Base-by-base conservation (phyloP, 2,888 invertebrate genomes). In the Elmis aenea region DNA sequence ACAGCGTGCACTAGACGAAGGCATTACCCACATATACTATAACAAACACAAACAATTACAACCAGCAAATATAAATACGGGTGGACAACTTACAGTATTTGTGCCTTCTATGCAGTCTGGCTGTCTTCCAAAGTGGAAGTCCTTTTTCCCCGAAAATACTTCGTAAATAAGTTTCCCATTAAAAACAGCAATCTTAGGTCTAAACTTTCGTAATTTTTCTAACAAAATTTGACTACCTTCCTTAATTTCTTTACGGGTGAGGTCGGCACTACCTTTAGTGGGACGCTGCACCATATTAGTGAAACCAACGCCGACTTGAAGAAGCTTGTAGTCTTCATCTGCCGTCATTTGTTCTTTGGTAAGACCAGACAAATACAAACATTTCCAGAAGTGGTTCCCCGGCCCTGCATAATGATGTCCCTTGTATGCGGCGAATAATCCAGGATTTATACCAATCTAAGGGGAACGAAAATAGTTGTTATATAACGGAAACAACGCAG, bases 351-450 rank as follows among this genome's bases (percentile, higher is more conserved):
- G 94, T 62, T 94, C 92, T 40, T 91, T 81, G 9, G 94, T 95
- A 38, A 97, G 76, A 4, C 95, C 95, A 27, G 94, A 91, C 51
- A 95, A 73, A 70, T 90, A 94, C 45, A 96, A 74, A 67, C 95
- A 96, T 74, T 95, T 95, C 96, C 96, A 97, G 74, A 97, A 96
- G 74, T 97, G 97, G 73, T 97, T 97, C 26, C 96, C 96, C 26
- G 95, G 95, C 31, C 96, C 96, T 33, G 96, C 95, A 74, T 97
- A 97, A 71, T 97, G 95, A 71, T 96, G 96, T 2, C 95, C 95
- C 69, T 94, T 93, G 73, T 92, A 94, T 48, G 96, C 96, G 50
- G 96, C 95, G 72, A 92, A 93, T 58, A 95, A 73, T 2, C 96
- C 95, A 6, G 96, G 96, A 75, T 97, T 97, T 58, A 96, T 95